Evolutionary conservation across 2,888 invertebrate species (phyloP).

Genomic region (Heterodera filipjevi): DNA sequence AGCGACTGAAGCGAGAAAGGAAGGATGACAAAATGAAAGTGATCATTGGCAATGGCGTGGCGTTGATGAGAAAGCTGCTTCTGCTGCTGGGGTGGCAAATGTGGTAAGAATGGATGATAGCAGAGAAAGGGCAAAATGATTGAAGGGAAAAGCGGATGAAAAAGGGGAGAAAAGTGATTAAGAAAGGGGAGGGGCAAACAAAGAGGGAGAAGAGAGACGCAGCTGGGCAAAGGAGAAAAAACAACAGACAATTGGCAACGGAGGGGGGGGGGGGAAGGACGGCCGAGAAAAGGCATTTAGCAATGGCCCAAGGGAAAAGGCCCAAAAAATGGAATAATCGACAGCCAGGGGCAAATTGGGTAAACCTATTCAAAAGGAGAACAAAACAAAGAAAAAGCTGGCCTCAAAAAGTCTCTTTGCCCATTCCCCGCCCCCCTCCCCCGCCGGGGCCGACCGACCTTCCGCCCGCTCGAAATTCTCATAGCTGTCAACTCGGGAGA

Average conservation of each 20-base stretch:
- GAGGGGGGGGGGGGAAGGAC: background rate
- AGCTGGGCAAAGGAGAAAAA: background rate
- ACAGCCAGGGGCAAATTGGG: background rate
- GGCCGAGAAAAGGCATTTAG: background rate
- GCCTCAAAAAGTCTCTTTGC: background rate
- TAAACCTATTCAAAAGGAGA: background rate
- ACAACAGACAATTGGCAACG: slow-evolving; percentile 1
- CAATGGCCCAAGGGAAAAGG: background rate
- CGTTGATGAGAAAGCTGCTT: slow-evolving; percentile 1
- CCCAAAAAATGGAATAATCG: background rate
- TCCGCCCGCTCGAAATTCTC: slow-evolving; percentile 60
- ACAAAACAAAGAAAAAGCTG: background rate
- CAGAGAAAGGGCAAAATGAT: background rate
- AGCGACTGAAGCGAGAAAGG: background rate
- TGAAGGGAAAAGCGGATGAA: background rate
- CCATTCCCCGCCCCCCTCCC: background rate
- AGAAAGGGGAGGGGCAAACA: background rate
- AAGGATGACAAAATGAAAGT: slow-evolving; percentile 7
- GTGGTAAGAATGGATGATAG: background rate
- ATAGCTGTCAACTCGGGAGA: slow-evolving; percentile 57
- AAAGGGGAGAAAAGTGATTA: background rate
- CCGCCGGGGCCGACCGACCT: slow-evolving; percentile 46
- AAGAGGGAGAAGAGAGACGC: background rate
- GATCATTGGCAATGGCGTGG: background rate
- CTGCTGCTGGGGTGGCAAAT: slow-evolving; percentile 6